Base-by-base conservation (phyloP, 37 sponge, comb jelly and placozoan species). In the Halichondria panicea region DNA sequence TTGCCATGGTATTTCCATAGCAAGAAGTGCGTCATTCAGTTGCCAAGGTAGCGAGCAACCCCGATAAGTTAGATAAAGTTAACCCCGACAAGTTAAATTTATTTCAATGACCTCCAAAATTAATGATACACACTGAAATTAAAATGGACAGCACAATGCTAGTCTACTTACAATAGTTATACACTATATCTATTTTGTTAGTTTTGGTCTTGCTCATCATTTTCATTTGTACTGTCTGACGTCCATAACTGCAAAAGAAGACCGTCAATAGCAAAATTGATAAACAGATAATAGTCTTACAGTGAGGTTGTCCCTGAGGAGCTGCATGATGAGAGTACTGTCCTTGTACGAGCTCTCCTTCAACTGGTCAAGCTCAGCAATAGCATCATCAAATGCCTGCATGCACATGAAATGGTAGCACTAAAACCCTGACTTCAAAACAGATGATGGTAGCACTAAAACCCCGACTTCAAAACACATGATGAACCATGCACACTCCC, bases 301-400 rank as follows among this genome's bases (percentile, higher is more conserved):
- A 11, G 96, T 96, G 21, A 96, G 81, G 66, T 96, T 96, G 82
- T 96, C 96, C 66, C 96, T 77, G 40, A 96, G 79, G 1, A 96
- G 84, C 72, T 96, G 96, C 96, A 96, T 96, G 56, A 96, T 96
- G 30, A 96, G 70, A 30, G 96, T 96, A 80, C 93, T 92, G 53
- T 96, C 96, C 72, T 96, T 96, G 88, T 96, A 96, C 0, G 88
- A 81, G 30, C 92, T 93, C 19, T 92, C 96, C 42, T 83, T 80
- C 60, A 96, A 54, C 36, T 28, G 52, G 75, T 96, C 96, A 35
- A 96, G 66, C 67, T 89, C 85, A 54, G 93, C 81, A 34, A 96
- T 96, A 21, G 96, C 96, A 22, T 96, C 87, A 76, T 96, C 90
- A 74, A 96, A 96, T 8, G 96, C 96, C 89, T 92, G 38, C 19